A percentile compares a stretch with the other conserved stretches of the same genome.
Evolutionary conservation across 2,113 vertebrate genomes (phyloP).

Genomic region (Otus sunia): DNA sequence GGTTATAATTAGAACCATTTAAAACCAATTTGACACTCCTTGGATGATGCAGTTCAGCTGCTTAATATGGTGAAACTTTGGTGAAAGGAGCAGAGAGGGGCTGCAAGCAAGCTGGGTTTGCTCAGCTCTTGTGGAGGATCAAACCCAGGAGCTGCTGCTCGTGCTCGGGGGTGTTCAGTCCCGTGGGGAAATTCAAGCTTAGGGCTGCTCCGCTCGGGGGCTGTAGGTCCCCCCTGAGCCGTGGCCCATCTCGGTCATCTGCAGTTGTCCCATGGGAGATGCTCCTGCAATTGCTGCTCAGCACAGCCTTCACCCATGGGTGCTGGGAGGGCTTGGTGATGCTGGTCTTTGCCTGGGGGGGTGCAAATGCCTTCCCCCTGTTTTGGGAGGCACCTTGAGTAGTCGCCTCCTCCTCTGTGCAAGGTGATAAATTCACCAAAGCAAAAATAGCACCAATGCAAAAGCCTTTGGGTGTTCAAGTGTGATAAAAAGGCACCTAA

Average conservation of each 20-base stretch:
- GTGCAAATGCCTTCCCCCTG: not conserved
- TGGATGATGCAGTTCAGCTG: slow-evolving; percentile 52
- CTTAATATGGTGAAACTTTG: slow-evolving; percentile 48
- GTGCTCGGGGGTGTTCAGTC: fast-evolving
- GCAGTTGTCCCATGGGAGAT: fast-evolving
- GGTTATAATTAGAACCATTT: slow-evolving; percentile 77
- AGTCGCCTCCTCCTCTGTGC: not conserved
- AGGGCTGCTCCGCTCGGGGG: fast-evolving
- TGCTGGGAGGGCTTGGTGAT: fast-evolving
- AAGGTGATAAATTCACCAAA: not conserved
- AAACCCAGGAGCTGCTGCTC: not conserved
- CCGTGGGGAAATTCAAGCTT: not conserved
- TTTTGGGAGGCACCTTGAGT: not conserved
- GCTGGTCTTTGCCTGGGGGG: not conserved
- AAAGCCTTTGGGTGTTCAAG: fast-evolving
- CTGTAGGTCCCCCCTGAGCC: fast-evolving
- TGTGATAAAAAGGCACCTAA: fast-evolving
- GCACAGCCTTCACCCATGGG: not conserved
- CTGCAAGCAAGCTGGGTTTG: slow-evolving; percentile 28
- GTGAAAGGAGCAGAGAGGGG: slow-evolving; percentile 21
- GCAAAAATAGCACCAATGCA: fast-evolving
- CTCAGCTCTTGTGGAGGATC: not conserved
- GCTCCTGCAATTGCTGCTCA: fast-evolving
- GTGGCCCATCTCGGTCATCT: fast-evolving
- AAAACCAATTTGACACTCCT: slow-evolving; percentile 53